These are phyloP conservation scores for Scarus forsteni DNA, from an alignment of 2,797 vertebrate species.

Conservation along the genomic window DNA sequence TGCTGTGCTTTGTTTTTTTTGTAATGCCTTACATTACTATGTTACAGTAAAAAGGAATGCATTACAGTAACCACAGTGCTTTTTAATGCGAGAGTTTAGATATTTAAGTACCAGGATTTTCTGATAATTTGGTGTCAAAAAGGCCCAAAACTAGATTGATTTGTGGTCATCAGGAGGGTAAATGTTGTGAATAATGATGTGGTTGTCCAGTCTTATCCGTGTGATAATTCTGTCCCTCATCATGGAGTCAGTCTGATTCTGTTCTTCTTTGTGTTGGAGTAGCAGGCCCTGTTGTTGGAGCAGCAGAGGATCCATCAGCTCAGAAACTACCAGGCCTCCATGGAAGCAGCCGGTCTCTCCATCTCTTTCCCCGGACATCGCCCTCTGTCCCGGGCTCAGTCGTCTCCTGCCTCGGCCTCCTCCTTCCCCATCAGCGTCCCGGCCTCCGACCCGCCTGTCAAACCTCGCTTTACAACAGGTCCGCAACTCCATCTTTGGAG, in stretches of 20 bases:
- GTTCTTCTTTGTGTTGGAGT: slow-evolving; percentile 42
- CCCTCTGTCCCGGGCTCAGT: slow-evolving; percentile 95
- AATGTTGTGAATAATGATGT: too few species aligned
- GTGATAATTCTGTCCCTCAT: too few species aligned
- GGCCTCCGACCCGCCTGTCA: slow-evolving; percentile 86
- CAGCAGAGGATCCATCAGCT: slow-evolving; percentile 98
- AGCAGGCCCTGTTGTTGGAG: slow-evolving; percentile 96
- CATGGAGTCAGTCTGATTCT: background rate
- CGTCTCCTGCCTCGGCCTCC: slow-evolving; percentile 92
- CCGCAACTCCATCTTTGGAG: background rate
- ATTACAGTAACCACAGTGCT: too few species aligned
- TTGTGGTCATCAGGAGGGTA: too few species aligned
- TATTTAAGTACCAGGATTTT: too few species aligned
- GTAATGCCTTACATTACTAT: too few species aligned
- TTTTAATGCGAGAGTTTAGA: too few species aligned
- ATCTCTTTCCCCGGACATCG: slow-evolving; percentile 92
- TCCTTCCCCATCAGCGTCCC: slow-evolving; percentile 92
- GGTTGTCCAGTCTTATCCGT: too few species aligned
- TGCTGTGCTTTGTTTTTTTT: too few species aligned
- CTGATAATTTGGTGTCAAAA: too few species aligned
- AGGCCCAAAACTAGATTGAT: too few species aligned
- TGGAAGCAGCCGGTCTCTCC: slow-evolving; percentile 94
- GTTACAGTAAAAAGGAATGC: too few species aligned
- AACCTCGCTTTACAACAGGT: slow-evolving; percentile 97
- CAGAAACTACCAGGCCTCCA: slow-evolving; percentile 95